phyloP scores from a whole-genome alignment of 2,113 vertebrate species.

The Dipodomys merriami region DNA sequence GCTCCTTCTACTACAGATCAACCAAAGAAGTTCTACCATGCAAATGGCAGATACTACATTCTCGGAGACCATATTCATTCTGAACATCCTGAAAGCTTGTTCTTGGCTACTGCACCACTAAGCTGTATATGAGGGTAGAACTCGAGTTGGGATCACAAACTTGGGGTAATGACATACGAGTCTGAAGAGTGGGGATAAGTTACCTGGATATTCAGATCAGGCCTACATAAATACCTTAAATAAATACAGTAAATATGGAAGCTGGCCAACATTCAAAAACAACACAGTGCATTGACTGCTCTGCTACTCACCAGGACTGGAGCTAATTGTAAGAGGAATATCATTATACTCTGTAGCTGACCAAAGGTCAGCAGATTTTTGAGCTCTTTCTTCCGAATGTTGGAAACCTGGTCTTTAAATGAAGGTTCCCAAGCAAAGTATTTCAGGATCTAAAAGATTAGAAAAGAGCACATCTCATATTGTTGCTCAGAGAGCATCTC shows the following conservation, averaged over 20 bases:
- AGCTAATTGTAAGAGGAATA: conserved; percentile 89
- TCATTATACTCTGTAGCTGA: conserved; percentile 87
- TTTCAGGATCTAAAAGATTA: conserved; percentile 92
- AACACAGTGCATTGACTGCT: no score
- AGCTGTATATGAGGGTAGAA: background rate
- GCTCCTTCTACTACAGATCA: background rate
- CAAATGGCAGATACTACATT: background rate
- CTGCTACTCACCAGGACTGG: conserved; percentile 91
- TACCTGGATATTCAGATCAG: background rate
- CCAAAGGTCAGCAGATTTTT: conserved; percentile 89
- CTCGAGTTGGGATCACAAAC: background rate
- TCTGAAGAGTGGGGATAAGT: background rate
- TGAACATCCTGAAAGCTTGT: background rate
- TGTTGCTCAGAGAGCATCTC: background rate
- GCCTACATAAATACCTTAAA: no score
- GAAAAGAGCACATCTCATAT: conserved; percentile 5
- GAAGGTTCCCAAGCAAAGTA: conserved; percentile 98
- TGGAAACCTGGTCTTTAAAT: conserved; percentile 89
- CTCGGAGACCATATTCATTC: background rate
- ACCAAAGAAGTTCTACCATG: background rate
- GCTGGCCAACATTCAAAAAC: background rate
- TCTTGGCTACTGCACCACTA: background rate
- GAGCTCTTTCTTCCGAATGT: conserved; percentile 90
- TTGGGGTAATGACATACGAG: background rate
- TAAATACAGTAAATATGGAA: background rate